Evolutionary conservation across 2,888 invertebrate genomes (phyloP).

Genomic region (Sepiola atlantica): DNA sequence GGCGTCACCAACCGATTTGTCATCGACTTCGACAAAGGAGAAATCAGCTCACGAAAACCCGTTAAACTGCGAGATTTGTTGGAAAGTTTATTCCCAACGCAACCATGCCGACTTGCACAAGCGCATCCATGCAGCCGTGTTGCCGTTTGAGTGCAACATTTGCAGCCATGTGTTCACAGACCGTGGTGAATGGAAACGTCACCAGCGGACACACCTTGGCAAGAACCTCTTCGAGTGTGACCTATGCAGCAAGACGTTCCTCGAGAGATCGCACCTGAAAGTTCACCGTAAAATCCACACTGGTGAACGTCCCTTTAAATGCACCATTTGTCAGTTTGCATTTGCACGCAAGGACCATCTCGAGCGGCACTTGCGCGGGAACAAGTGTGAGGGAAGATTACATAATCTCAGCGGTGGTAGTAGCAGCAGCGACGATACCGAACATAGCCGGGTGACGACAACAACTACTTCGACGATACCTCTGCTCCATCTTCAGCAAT

Average conservation of each 20-base stretch:
- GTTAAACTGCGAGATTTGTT: conserved; percentile 23
- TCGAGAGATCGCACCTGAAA: conserved; percentile 32
- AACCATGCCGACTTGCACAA: conserved; percentile 38
- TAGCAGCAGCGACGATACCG: not conserved
- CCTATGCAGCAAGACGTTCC: conserved; percentile 37
- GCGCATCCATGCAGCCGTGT: conserved; percentile 34
- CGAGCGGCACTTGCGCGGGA: conserved; percentile 18
- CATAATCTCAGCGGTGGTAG: not conserved
- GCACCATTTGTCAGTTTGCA: conserved; percentile 21
- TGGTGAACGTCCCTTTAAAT: conserved; percentile 35
- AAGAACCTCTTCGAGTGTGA: conserved; percentile 32
- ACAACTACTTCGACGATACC: not conserved
- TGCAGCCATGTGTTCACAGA: conserved; percentile 39
- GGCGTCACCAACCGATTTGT: not conserved
- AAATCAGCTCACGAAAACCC: not conserved
- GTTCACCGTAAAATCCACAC: conserved; percentile 39
- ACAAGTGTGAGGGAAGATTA: not conserved
- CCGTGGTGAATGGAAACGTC: conserved; percentile 42
- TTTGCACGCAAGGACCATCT: conserved; percentile 40
- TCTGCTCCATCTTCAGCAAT: not conserved
- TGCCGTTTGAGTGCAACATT: conserved; percentile 37
- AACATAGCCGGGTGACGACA: not conserved
- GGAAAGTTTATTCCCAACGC: conserved; percentile 37
- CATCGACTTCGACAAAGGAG: not conserved
- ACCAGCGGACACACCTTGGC: conserved; percentile 38